Evolutionary conservation across 2,113 vertebrate genomes (phyloP), one percentile per base, ranked within the genome.

Genomic region (Oncorhynchus clarkii): DNA sequence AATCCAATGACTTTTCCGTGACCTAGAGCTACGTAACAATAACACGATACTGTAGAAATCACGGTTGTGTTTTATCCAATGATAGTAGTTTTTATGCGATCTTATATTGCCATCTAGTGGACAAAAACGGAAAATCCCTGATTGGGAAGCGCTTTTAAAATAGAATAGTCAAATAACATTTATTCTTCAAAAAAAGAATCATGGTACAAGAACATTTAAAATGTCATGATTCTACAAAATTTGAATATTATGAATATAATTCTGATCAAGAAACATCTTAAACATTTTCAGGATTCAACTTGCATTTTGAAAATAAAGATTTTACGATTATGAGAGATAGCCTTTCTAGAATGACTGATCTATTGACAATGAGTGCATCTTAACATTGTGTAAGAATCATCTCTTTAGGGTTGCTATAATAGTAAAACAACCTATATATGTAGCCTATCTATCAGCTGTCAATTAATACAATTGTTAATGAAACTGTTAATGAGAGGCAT

Each of bases 1-100:
- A 34, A 34, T 16, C 18, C 18, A 22, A 16, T 64, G 1, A 64
- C 22, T 64, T 64, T 24, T 49, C 54, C 27, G 22, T 67, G 69
- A 78, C 49, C 14, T 49, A 13, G 70, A 27, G 69, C 86, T 85
- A 82, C 60, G 62, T 85, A 88, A 88, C 20, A 11, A 54, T 20
- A 20, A 24, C 16, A 51, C 31, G 27, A 24, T 14, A 29, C 4
- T 67, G 26, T 29, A 39, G 34, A 20, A 69, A 26, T 18, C 67
- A 69, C 18, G 29, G 34, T 69, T 18, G 26, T 7, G 16, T 39
- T n/a, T 18, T 5, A 48, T 45, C 51, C 51, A 54, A 54, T 5
- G 39, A 45, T 11, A 9, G 39, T 45, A 4, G 1, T 68, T 68
- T 18, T 64, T 54, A 26, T 2, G 67, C 48, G 26, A 67, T 22